These are phyloP conservation scores for Lapara coniferarum DNA, from an alignment of 2,888 invertebrate species.

Conservation along the genomic window DNA sequence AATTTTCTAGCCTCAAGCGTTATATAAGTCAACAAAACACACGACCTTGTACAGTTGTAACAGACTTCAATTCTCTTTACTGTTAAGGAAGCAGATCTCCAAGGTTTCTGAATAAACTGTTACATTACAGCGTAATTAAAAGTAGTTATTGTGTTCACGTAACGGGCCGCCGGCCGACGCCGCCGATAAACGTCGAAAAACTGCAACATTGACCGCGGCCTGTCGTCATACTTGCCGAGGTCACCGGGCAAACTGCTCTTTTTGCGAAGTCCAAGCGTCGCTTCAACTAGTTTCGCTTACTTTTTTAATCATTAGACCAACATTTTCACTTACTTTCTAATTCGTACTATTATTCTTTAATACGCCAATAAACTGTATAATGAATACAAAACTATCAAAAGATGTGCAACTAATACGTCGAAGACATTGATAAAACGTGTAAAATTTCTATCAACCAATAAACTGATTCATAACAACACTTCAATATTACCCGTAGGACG, in stretches of 20 bases:
- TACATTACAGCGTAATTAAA: slow-evolving; percentile 35
- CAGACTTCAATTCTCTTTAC: background rate
- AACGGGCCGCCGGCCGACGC: slow-evolving; percentile 32
- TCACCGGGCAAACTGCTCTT: slow-evolving; percentile 33
- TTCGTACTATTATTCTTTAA: background rate
- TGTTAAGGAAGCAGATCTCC: slow-evolving; percentile 14
- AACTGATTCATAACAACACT: slow-evolving; percentile 1
- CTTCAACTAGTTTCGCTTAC: background rate
- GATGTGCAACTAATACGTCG: too few relatives aligned
- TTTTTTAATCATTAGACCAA: background rate
- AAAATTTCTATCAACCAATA: slow-evolving; percentile 5
- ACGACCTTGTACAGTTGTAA: background rate
- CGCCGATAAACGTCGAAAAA: slow-evolving; percentile 37
- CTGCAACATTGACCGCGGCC: slow-evolving; percentile 30
- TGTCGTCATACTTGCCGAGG: slow-evolving; percentile 36
- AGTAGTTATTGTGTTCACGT: slow-evolving; percentile 38
- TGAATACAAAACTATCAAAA: too few relatives aligned
- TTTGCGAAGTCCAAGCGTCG: slow-evolving; percentile 27
- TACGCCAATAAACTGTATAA: background rate
- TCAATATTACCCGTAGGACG: background rate
- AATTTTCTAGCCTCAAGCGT: background rate
- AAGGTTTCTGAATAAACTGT: slow-evolving; percentile 18
- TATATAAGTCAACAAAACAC: background rate
- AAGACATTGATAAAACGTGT: background rate
- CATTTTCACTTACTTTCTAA: background rate